Evolutionary conservation across 2,113 vertebrate species (phyloP), one percentile per base, ranked within the genome.

Genomic region (Solea senegalensis): DNA sequence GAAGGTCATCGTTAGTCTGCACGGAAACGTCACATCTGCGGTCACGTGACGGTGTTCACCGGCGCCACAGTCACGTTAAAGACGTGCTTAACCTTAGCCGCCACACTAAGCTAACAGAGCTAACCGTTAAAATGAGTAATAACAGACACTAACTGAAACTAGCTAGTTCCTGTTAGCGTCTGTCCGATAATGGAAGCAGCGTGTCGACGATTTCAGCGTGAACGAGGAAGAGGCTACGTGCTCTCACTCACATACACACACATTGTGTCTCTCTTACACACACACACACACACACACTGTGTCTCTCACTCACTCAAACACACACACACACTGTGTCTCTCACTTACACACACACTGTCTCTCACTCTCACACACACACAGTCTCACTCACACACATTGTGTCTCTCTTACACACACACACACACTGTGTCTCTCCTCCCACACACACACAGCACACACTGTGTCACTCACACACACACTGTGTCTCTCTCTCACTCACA

Each of bases 131-230:
- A 21, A 48, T 1, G 10, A 9, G 44, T 44, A 44, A 3, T 11
- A 13, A 13, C 4, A 4, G 45, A 11, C 8, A 40, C 40, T 44
- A 59, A 44, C 41, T 43, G 6, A 26, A 8, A 16, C 43, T 61
- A 58, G 12, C 50, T 11, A 15, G 12, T 8, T 51, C 51, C 55
- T 49, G 65, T 57, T 56, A 44, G 61, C 21, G 39, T 34, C 9
- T 57, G 70, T 65, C 70, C 70, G 61, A 65, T 57, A 73, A 65
- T 73, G 61, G 45, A 43, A 6, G 50, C 58, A 2, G 26, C 13
- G 34, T 9, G 21, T 10, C 56, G 8, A 4, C 4, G 39, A 6
- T n/a, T 58, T n/a, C 45, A 4, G n/a, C 5, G 49, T 6, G 2
- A 8, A 7, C 15, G 11, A 8, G 9, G 27, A 10, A 4, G 54